Evolutionary conservation across 2,113 vertebrate species (phyloP), one percentile per base, ranked within the genome.

Genomic region (Theristicus caerulescens): DNA sequence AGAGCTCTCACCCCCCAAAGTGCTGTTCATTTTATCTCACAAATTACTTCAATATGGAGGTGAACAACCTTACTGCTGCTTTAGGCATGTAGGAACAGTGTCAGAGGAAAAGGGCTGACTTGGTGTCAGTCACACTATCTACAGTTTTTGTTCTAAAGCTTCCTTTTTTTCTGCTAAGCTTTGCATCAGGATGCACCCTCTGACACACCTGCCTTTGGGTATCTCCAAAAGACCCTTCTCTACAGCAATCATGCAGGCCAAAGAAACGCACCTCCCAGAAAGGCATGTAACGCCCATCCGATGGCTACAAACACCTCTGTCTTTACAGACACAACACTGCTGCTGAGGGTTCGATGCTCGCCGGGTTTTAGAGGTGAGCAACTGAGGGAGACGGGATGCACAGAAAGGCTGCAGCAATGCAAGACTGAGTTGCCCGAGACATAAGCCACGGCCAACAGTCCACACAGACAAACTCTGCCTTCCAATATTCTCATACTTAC

Each of bases 241-340:
- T 38, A 38, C 31, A 94, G 66, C 27, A 46, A 44, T 44, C 25
- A 54, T 16, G 38, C 47, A 74, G 15, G 47, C 8, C 65, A 86
- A 72, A 81, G 81, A 34, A 58, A 86, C 0, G 4, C 4, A 47
- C 6, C 22, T 21, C 47, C 64, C 54, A 47, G 47, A n/a, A 82
- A 15, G 16, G n/a, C 24, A 21, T 2, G 4, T 3, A 46, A 55
- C 24, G n/a, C 25, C 58, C 54, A 54, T 2, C 18, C 1, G 2
- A 16, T 0, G 44, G 47, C 55, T 54, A 66, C n/a, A 34, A 55
- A 70, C 70, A 76, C 27, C 47, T 86, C 34, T 55, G 29, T 16
- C 59, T 71, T 40, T 29, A 58, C 11, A 64, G 38, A 47, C 34
- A 44, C 47, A 66, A 27, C 2, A 1, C 47, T 72, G 70, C 65